phyloP scores from a whole-genome alignment of 2,888 invertebrate genomes.

The Morpho deidamia region DNA sequence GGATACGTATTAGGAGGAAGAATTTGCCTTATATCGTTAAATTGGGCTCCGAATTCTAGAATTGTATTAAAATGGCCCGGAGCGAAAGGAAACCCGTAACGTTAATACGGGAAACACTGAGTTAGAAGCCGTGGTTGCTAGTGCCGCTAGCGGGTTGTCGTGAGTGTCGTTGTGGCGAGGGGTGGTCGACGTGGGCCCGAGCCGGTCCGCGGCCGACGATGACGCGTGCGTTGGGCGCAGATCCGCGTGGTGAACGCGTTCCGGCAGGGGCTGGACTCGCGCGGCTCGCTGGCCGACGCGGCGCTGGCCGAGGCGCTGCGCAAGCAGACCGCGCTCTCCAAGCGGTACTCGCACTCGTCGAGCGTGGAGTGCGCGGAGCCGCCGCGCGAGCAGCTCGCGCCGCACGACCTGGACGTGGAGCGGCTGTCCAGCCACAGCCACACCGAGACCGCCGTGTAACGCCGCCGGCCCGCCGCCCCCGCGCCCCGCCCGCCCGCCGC shows the following conservation, averaged over 20 bases:
- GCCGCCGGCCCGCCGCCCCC: slow-evolving; percentile 27
- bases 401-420: slow-evolving; percentile 95
- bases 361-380: slow-evolving; percentile 93
- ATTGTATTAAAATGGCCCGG: no score
- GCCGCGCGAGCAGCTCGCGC: slow-evolving; percentile 91
- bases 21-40: no score
- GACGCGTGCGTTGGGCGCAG: slow-evolving; percentile 79
- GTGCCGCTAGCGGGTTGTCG: no score
- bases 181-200: slow-evolving; percentile 13
- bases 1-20: no score
- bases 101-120: no score
- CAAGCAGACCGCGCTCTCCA: slow-evolving; percentile 94
- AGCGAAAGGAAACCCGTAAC: no score
- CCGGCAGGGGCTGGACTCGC: slow-evolving; percentile 99
- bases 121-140: no score
- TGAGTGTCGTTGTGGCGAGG: slow-evolving; percentile 3
- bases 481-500: slow-evolving; percentile 26
- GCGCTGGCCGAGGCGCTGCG: slow-evolving; percentile 95
- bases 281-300: slow-evolving; percentile 94
- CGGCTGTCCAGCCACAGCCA: slow-evolving; percentile 95
- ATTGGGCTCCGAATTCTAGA: no score
- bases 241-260: slow-evolving; percentile 99
- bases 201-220: slow-evolving; percentile 20
- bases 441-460: slow-evolving; percentile 95
- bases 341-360: slow-evolving; percentile 92